Evolutionary conservation across 2,113 vertebrate species (phyloP), one percentile per base, ranked within the genome.

Genomic region (Anhinga rufa): DNA sequence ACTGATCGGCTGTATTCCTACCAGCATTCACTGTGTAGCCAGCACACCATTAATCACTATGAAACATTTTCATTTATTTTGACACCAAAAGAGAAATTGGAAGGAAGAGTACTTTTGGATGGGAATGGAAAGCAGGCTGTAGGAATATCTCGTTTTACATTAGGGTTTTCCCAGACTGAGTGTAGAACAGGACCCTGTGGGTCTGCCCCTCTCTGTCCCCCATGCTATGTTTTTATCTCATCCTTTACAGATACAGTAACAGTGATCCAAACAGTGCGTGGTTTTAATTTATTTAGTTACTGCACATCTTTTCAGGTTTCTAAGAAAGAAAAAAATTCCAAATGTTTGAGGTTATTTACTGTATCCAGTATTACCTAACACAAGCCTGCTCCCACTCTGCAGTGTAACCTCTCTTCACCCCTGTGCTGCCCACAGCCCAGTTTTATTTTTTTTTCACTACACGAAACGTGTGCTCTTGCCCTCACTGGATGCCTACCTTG

Each of bases 31-130:
- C 78, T 87, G 72, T 68, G 54, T 44, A 94, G 85, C 88, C 92
- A 97, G 94, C 54, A 82, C 88, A 82, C 40, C 86, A 94, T 93
- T 96, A 96, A 94, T 97, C 95, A 96, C 62, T 40, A 3, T 54
- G 74, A 93, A 97, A 95, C 18, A 85, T 95, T 96, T 97, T 89
- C 92, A 95, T 91, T 92, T 95, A 79, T 93, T 97, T 93, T 97
- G 95, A 95, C 86, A 89, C 70, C 65, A 52, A 85, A 85, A 87
- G 70, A 94, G 65, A 96, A 92, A 96, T 84, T 78, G 96, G 88
- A 94, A 92, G 57, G 74, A 64, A 86, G 65, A 74, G 5, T 54
- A 61, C 69, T 95, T 96, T 46, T 88, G 74, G 84, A 58, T 49
- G 34, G 69, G 49, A 95, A 76, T 24, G 9, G 62, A 92, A 95